A percentile compares a stretch with the other conserved stretches of the same genome.
Evolutionary conservation across 2,888 invertebrate species (phyloP).

Genomic region (Drosophila paramelanica): DNA sequence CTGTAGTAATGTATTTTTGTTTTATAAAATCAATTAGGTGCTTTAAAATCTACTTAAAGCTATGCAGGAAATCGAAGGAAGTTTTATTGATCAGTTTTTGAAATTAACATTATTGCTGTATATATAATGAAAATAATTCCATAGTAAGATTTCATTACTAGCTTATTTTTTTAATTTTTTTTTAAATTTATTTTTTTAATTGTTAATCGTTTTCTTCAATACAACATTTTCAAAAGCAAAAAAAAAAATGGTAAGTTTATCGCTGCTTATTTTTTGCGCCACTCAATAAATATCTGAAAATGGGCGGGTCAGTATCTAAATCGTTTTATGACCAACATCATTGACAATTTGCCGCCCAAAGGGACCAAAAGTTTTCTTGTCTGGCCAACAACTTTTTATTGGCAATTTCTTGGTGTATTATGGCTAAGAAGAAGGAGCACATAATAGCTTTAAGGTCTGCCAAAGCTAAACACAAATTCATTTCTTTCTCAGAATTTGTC

Average conservation of each 20-base stretch:
- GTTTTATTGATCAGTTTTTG: background rate
- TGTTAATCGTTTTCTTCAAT: background rate
- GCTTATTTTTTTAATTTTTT: no score
- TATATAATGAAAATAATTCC: no score
- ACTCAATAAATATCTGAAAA: constrained; percentile 24
- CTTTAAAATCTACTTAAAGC: constrained; percentile 46
- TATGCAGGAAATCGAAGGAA: background rate
- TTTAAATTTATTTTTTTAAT: background rate
- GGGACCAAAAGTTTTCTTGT: constrained; percentile 48
- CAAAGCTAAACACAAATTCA: background rate
- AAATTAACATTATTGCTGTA: no score
- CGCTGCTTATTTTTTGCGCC: background rate
- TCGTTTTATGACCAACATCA: constrained; percentile 63
- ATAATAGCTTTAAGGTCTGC: constrained; percentile 19
- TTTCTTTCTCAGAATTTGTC: background rate
- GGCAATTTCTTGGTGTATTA: constrained; percentile 21
- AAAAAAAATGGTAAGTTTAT: background rate
- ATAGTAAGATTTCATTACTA: no score
- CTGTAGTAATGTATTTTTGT: constrained; percentile 37
- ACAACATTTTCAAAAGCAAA: background rate
- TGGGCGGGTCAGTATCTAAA: constrained; percentile 57
- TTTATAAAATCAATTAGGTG: constrained; percentile 65
- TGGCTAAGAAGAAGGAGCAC: background rate
- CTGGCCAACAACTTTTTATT: constrained; percentile 38
- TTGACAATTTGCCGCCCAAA: constrained; percentile 54